Evolutionary conservation across 2,113 vertebrate genomes (phyloP).

Genomic region (Turnix velox): DNA sequence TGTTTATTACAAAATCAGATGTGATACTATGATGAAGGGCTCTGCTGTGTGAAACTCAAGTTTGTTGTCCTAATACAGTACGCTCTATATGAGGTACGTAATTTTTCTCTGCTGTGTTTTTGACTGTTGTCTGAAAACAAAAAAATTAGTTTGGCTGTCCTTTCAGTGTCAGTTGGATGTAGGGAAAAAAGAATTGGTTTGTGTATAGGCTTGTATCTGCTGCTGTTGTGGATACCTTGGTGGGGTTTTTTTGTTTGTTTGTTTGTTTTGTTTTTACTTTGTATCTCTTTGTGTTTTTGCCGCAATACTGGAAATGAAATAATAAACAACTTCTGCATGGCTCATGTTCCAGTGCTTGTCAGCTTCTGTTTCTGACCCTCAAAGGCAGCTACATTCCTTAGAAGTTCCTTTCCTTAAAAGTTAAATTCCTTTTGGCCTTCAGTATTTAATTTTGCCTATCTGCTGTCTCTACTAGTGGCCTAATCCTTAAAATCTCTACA

Average conservation of each 20-base stretch:
- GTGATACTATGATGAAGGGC: background rate
- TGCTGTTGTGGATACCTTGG: background rate
- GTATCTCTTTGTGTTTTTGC: background rate
- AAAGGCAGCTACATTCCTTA: slow-evolving; percentile 39
- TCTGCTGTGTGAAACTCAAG: background rate
- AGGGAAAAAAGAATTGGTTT: background rate
- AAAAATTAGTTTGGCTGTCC: background rate
- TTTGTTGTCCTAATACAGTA: background rate
- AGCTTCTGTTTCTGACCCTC: slow-evolving; percentile 31
- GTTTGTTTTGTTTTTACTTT: rapidly evolving
- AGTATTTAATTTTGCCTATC: background rate
- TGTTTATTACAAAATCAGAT: background rate
- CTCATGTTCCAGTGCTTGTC: background rate
- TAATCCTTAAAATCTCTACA: background rate
- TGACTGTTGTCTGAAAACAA: slow-evolving; percentile 1
- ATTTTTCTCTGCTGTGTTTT: background rate
- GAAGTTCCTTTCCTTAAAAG: slow-evolving; percentile 61
- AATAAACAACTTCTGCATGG: background rate
- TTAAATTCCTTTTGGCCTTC: slow-evolving; percentile 43
- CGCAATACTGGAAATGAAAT: background rate
- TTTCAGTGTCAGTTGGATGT: background rate
- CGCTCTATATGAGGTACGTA: rapidly evolving
- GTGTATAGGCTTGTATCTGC: background rate
- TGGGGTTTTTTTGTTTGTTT: background rate
- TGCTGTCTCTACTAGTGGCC: background rate